Conservation (phyloP, 2,113 vertebrate genomes). For the Recurvirostra avosetta region DNA sequence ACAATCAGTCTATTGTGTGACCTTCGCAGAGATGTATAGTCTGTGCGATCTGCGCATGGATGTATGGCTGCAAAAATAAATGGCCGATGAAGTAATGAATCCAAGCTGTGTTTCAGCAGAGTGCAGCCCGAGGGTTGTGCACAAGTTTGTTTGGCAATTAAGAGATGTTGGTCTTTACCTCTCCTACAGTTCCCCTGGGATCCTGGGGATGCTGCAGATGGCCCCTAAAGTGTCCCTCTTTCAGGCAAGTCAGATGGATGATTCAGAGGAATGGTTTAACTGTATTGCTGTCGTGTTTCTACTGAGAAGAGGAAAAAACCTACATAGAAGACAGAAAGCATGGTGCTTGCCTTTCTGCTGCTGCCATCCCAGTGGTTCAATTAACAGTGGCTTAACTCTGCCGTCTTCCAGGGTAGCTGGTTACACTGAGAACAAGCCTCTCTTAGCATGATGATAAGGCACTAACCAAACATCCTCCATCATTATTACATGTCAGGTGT, state of each 20-base stretch:
- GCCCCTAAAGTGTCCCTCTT: neutral
- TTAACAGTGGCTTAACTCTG: neutral
- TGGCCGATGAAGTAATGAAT: neutral
- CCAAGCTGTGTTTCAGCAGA: neutral
- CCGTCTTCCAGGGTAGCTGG: neutral
- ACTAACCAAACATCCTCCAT: neutral
- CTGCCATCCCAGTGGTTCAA: neutral
- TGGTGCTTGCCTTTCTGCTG: neutral
- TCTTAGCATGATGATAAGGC: neutral
- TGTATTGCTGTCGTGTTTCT: neutral
- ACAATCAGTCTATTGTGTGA: neutral
- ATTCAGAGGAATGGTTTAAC: neutral
- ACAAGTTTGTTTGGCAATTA: neutral
- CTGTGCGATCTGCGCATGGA: neutral
- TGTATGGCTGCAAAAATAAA: neutral
- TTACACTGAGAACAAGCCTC: neutral
- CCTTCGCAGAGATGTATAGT: neutral
- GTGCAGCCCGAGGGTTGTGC: neutral
- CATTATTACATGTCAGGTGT: neutral
- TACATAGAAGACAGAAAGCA: fast-evolving
- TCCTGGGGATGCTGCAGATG: neutral
- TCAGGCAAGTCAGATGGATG: neutral
- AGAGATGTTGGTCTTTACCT: neutral
- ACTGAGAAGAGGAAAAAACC: neutral
- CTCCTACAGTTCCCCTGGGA: neutral